Base-by-base conservation (phyloP, 2,888 invertebrate genomes). In the Thysanoteuthis rhombus region DNA sequence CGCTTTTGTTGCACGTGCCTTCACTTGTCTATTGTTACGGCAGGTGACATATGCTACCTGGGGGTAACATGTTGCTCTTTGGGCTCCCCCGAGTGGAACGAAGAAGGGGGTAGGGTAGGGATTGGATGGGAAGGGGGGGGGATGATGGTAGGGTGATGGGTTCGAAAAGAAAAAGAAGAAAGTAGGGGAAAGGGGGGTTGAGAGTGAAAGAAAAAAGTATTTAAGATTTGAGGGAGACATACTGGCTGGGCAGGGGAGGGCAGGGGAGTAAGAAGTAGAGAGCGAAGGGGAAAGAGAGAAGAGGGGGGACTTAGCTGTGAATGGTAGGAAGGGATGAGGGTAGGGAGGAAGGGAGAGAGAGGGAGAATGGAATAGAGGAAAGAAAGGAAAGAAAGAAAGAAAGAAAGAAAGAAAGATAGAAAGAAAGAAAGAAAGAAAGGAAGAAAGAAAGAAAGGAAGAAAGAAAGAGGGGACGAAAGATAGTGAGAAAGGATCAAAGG, bases 21-120 rank as follows among this genome's bases (percentile, higher is more conserved):
- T n/a, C 75, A 75, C 75, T 75, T n/a, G 75, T 75, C 75, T n/a
- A 75, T 75, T 75, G 75, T 75, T 75, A 75, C 75, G 75, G 75
- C 75, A n/a, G 75, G 75, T 36, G 75, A 75, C 75, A 75, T 75
- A 75, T 75, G 75, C 75, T 75, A 36, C n/a, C 75, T 75, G 75
- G 75, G 75, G 75, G 75, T 75, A 75, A 75, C 75, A 75, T 75
- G 75, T 75, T 75, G 75, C 75, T 75, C 75, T 75, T n/a, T 75
- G n/a, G 16, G 75, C 75, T 75, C 36, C 16, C n/a, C 75, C 75
- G 75, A 19, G 75, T n/a, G 75, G 75, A 75, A 75, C 75, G 75
- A n/a, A n/a, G 75, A 36, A 75, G 19, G 4, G n/a, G n/a, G n/a
- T n/a, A n/a, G n/a, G n/a, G n/a, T n/a, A n/a, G n/a, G n/a, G n/a